These are phyloP conservation scores for Zaprionus obscuricornis DNA, from an alignment of 2,888 invertebrate genomes.

Conservation along the genomic window DNA sequence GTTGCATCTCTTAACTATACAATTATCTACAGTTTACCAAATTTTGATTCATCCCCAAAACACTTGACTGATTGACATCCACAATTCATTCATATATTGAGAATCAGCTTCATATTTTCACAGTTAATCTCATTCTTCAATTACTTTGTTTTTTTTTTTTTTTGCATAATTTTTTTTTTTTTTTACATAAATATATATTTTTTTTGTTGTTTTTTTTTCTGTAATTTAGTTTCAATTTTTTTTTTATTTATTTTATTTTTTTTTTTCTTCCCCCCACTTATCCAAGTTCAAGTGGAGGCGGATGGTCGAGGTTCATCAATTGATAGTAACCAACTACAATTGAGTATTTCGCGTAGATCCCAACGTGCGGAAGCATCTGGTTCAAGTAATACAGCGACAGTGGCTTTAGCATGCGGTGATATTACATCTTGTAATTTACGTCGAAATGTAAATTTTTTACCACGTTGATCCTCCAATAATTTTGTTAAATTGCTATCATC, in stretches of 20 bases:
- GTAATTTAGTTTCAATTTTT: neutral
- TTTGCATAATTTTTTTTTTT: no score
- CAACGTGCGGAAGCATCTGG: slow-evolving; percentile 91
- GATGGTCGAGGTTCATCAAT: slow-evolving; percentile 49
- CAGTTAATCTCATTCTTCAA: no score
- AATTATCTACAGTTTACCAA: no score
- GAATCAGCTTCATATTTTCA: no score
- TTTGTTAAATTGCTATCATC: slow-evolving; percentile 93
- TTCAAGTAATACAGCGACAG: slow-evolving; percentile 92
- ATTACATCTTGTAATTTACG: slow-evolving; percentile 88
- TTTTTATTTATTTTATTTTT: slow-evolving; percentile 20
- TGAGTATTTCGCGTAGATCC: slow-evolving; percentile 89
- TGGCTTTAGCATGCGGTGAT: slow-evolving; percentile 88
- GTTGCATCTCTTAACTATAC: no score
- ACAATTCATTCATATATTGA: no score
- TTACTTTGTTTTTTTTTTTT: no score
- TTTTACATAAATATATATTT: no score
- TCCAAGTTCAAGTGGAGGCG: slow-evolving; percentile 13
- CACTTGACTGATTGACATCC: no score
- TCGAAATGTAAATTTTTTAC: slow-evolving; percentile 91
- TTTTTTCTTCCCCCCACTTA: no score
- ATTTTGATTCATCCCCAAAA: no score
- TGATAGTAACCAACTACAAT: slow-evolving; percentile 88
- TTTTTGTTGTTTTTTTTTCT: no score
- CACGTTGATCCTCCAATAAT: slow-evolving; percentile 92